These are phyloP conservation scores for Conistra vaccinii DNA, from an alignment of 2,888 invertebrate species.

Conservation along the genomic window DNA sequence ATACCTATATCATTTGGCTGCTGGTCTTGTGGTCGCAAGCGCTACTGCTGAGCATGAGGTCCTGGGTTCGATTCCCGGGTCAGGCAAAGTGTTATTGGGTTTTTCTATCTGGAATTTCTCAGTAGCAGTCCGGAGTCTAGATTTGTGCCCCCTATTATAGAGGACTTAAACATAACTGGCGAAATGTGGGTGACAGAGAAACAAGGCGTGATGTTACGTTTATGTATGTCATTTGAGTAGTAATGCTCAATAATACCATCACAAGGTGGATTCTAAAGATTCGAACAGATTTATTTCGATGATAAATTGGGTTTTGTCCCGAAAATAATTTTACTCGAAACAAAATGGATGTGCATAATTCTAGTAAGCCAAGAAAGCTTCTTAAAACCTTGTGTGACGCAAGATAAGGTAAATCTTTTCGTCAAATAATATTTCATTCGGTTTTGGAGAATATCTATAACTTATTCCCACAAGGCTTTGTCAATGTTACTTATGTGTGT, in stretches of 20 bases:
- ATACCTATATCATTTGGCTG: no score
- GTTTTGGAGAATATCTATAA: slow-evolving; percentile 6
- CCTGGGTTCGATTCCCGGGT: no score
- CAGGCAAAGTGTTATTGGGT: no score
- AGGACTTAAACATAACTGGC: no score
- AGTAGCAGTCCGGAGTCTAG: no score
- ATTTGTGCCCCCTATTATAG: no score
- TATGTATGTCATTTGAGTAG: neutral
- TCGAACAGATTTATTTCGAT: neutral
- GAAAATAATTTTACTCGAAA: slow-evolving; percentile 11
- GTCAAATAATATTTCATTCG: slow-evolving; percentile 19
- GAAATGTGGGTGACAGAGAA: no score
- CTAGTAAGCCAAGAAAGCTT: slow-evolving; percentile 12
- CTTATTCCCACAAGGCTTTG: neutral
- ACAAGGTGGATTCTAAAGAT: neutral
- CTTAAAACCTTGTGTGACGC: slow-evolving; percentile 15
- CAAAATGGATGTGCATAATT: slow-evolving; percentile 42
- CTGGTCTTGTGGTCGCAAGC: no score
- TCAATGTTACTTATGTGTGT: no score
- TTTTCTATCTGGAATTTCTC: no score
- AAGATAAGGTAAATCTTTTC: slow-evolving; percentile 34
- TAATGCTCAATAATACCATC: neutral
- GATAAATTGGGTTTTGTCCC: neutral
- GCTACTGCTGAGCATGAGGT: no score
- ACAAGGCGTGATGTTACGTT: no score